Base-by-base conservation (phyloP, 2,888 invertebrate species). In the Spodoptera littoralis region DNA sequence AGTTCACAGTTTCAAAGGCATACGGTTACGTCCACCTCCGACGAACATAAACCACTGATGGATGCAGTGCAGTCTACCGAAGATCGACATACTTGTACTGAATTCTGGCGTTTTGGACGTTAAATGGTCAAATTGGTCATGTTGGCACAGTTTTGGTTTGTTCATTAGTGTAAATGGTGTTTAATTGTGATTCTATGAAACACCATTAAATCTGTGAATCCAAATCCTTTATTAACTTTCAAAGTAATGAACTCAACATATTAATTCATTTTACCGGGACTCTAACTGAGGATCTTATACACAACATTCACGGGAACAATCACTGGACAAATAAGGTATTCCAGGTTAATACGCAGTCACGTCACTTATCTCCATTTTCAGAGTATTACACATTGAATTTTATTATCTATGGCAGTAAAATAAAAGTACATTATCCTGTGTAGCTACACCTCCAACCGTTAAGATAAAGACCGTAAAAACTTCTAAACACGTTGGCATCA, bases 351-450 rank as follows among this genome's bases (percentile, higher is more conserved):
- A 22, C 53, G 43, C 71, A 50, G 51, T 2, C 45, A n/a, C n/a
- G 51, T 43, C 43, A 42, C 46, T 58, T 61, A 59, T 61, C 72
- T 41, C 36, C 49, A 11, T 61, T 66, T 61, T 52, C 58, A 66
- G 43, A 48, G 41, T 61, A 55, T 71, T 71, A 56, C 72, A 55
- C 66, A 53, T 71, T 71, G 41, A 56, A 56, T 66, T 72, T 71
- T 71, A 71, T 53, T 61, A 59, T 62, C 55, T 53, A 61, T 49
- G 58, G 50, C 43, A 5, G 30, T 30, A 52, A 52, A 52, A 27
- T 49, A 58, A 59, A 65, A 70, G 54, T 54, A 54, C 59, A 55
- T 55, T 36, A 51, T 36, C 27, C 47, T 18, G 9, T 54, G 11
- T 52, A 53, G 13, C 9, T 53, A 52, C 27, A 27, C 36, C 36